A percentile compares a stretch with the other conserved stretches of the same genome.
Conservation (phyloP, 2,888 invertebrate species). For the Cryptosula pallasiana region DNA sequence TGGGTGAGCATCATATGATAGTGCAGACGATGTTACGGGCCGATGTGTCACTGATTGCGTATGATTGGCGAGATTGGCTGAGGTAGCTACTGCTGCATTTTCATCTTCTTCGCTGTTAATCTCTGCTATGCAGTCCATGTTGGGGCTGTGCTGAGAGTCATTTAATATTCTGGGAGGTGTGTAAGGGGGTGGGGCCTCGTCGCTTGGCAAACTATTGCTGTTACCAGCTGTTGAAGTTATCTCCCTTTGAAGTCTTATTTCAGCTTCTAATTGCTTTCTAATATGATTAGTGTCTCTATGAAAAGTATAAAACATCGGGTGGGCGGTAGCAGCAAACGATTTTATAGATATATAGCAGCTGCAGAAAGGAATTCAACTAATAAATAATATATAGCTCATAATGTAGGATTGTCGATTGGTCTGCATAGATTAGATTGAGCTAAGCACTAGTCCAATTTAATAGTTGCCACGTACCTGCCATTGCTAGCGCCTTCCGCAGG, state of each 20-base stretch:
- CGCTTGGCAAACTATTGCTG: not conserved
- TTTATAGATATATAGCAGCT: too few relatives aligned
- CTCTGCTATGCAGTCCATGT: constrained; percentile 10
- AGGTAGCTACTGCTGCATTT: not conserved
- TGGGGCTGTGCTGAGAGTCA: not conserved
- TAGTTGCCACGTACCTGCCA: constrained; percentile 9
- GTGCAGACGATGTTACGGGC: not conserved
- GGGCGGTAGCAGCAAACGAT: too few relatives aligned
- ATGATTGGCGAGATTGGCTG: not conserved
- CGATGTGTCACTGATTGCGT: not conserved
- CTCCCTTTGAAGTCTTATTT: too few relatives aligned
- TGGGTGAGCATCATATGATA: not conserved
- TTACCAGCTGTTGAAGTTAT: not conserved
- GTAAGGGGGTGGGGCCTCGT: constrained; percentile 15
- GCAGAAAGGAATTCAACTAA: too few relatives aligned
- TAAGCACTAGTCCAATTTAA: not conserved
- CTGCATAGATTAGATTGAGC: too few relatives aligned
- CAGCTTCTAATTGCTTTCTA: too few relatives aligned
- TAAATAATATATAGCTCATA: too few relatives aligned
- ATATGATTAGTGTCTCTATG: too few relatives aligned
- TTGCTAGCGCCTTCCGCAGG: not conserved
- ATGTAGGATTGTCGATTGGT: too few relatives aligned
- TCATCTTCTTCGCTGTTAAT: constrained; percentile 7
- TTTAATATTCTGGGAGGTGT: constrained; percentile 15
- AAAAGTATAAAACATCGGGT: too few relatives aligned